These are phyloP conservation scores for Sebastes steindachneri DNA, from an alignment of 2,797 vertebrate genomes.

Conservation along the genomic window DNA sequence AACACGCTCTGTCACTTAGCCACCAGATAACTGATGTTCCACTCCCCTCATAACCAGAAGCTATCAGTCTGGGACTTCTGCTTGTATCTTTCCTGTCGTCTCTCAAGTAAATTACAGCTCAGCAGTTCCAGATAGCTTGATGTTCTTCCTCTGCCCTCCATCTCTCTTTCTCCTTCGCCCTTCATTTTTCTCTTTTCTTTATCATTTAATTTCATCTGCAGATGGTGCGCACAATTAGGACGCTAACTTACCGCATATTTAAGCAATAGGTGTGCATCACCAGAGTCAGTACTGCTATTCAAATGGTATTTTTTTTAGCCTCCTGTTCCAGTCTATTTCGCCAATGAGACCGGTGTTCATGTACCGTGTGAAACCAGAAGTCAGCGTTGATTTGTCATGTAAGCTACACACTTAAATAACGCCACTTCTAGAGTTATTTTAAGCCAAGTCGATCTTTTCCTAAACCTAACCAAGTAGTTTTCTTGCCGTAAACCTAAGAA, in stretches of 20 bases:
- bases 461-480: too few relatives aligned
- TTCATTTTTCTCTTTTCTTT: constrained; percentile 47
- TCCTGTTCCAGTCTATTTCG: background rate
- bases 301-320: background rate
- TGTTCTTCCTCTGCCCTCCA: constrained; percentile 65
- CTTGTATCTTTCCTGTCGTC: constrained; percentile 79
- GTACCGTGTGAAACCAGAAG: too few relatives aligned
- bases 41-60: constrained; percentile 83
- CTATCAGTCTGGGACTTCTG: constrained; percentile 82
- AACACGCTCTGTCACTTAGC: constrained; percentile 83
- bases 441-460: too few relatives aligned
- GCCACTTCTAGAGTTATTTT: too few relatives aligned
- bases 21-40: constrained; percentile 84
- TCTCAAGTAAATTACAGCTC: constrained; percentile 84
- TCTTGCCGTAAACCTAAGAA: too few relatives aligned
- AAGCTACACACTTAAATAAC: too few relatives aligned
- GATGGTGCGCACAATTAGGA: constrained; percentile 18
- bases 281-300: background rate
- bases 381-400: too few relatives aligned
- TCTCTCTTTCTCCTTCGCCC: constrained; percentile 52
- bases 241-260: background rate
- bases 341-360: too few relatives aligned
- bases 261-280: background rate
- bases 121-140: constrained; percentile 75
- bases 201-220: constrained; percentile 42